These are phyloP conservation scores for Dipodomys stephensi DNA, from an alignment of 2,113 vertebrate genomes.

Conservation along the genomic window DNA sequence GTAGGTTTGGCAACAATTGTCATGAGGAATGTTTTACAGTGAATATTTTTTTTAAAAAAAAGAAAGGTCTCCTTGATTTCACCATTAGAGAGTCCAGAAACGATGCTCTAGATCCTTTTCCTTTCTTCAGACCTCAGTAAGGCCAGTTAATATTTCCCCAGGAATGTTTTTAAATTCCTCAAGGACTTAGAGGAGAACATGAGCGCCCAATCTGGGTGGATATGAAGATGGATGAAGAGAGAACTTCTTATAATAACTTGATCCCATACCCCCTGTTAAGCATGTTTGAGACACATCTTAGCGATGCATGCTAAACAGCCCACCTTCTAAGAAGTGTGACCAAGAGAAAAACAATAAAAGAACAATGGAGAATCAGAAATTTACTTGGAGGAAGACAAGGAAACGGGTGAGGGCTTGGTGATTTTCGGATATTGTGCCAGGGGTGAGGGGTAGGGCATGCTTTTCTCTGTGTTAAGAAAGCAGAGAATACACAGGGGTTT, in stretches of 20 bases:
- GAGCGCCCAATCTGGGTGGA: conserved; percentile 60
- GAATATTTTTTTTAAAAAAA: not conserved
- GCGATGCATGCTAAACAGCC: not conserved
- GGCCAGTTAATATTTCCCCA: conserved; percentile 52
- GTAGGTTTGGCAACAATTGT: not conserved
- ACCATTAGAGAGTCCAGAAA: conserved; percentile 61
- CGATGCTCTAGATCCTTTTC: conserved; percentile 38
- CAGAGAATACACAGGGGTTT: not conserved
- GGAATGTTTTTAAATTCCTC: conserved; percentile 64
- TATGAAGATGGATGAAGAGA: conserved; percentile 58
- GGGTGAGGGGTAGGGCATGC: not conserved
- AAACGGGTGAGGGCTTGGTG: not conserved
- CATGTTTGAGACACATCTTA: not conserved
- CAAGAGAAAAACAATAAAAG: not conserved
- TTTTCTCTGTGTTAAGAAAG: conserved; percentile 41
- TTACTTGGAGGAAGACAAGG: not conserved
- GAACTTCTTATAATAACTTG: conserved; percentile 49
- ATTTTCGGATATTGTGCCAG: not conserved
- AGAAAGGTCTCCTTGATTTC: too few relatives aligned
- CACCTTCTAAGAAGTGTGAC: not conserved
- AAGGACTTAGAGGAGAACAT: conserved; percentile 43
- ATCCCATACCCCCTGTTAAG: conserved; percentile 6
- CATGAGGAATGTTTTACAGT: not conserved
- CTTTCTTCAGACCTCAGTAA: conserved; percentile 50
- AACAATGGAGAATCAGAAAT: not conserved